These are phyloP conservation scores for Cliona cf. orientalis DNA, from an alignment of 37 sponge, comb jelly and placozoan species.

Conservation along the genomic window DNA sequence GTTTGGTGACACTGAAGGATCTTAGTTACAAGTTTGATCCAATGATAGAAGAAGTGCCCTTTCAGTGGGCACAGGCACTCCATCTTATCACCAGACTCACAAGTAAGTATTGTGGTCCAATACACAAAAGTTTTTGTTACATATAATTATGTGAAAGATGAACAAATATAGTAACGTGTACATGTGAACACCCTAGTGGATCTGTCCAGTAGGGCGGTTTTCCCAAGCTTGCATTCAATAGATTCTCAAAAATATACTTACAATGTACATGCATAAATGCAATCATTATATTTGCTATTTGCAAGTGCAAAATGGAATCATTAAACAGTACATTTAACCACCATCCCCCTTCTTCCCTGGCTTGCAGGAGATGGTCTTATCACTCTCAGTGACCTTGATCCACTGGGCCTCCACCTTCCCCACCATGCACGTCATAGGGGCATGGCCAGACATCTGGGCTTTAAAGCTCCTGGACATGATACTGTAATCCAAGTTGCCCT, in stretches of 20 bases:
- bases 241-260: neutral
- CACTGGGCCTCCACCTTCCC: constrained; percentile 71
- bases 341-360: too few relatives aligned
- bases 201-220: too few relatives aligned
- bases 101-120: too few relatives aligned
- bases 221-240: neutral
- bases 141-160: neutral
- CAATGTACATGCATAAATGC: neutral
- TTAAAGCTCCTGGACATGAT: constrained; percentile 47
- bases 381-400: constrained; percentile 68
- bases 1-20: constrained; percentile 27
- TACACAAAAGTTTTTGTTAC: neutral
- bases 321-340: too few relatives aligned
- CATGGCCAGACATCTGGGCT: constrained; percentile 45
- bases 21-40: constrained; percentile 29
- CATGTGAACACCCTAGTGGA: neutral
- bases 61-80: constrained; percentile 82
- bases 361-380: constrained; percentile 64
- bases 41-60: constrained; percentile 47
- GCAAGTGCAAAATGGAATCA: too few relatives aligned
- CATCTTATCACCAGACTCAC: constrained; percentile 68
- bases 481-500: constrained; percentile 88
- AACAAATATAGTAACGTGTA: neutral
- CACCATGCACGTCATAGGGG: constrained; percentile 13
- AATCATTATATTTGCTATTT: neutral